Percentiles rank a stretch among this genome's conserved stretches.
These are phyloP conservation scores for Caenorhabditis elegans DNA, from an alignment of 1,140 invertebrate species.

Conservation along the genomic window DNA sequence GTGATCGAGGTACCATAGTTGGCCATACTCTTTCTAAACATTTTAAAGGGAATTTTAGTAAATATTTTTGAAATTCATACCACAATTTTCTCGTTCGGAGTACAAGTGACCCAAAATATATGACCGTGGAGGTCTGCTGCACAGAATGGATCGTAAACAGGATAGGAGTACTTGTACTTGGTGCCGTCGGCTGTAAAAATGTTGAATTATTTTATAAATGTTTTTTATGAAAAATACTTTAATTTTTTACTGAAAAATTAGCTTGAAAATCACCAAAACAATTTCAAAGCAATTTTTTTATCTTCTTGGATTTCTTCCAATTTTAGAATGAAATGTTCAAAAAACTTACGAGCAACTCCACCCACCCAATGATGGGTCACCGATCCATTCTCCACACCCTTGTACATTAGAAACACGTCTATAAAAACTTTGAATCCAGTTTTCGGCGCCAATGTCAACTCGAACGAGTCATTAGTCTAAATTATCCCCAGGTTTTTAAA, in stretches of 20 bases:
- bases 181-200: conserved; percentile 9
- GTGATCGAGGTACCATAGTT: conserved; percentile 3
- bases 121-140: conserved; percentile 1
- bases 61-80: background rate
- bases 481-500: background rate
- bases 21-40: conserved; percentile 12
- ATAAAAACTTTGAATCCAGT: background rate
- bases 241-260: no score
- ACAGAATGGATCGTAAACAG: background rate
- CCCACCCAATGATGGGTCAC: background rate
- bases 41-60: background rate
- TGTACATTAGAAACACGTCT: conserved; percentile 35
- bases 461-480: conserved; percentile 19
- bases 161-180: conserved; percentile 27
- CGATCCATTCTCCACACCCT: background rate
- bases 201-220: no score
- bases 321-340: no score
- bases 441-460: background rate
- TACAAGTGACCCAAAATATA: conserved; percentile 4
- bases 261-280: no score
- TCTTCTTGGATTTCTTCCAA: no score
- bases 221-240: no score
- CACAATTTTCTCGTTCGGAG: background rate
- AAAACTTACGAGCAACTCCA: background rate
- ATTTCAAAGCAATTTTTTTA: no score